Percentiles rank a stretch among this genome's conserved stretches.
Conservation (phyloP, 2,888 invertebrate species). For the Eudemis profundana region DNA sequence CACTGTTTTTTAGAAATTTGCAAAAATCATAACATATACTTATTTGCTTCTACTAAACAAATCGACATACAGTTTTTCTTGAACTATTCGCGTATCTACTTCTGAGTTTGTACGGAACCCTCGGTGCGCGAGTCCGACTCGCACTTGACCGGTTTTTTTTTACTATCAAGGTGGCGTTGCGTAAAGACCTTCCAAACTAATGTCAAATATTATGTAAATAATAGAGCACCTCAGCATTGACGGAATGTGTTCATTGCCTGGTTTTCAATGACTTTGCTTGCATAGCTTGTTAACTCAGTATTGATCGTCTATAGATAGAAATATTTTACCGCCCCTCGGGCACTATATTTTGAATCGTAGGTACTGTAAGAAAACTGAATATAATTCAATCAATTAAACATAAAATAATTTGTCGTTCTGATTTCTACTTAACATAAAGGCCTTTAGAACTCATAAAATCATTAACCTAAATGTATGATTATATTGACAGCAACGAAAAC, state of each 20-base stretch:
- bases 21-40: too few relatives aligned
- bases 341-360: background rate
- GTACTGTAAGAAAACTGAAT: background rate
- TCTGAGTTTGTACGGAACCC: too few relatives aligned
- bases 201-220: slow-evolving; percentile 38
- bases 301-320: background rate
- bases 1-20: too few relatives aligned
- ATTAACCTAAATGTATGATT: too few relatives aligned
- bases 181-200: slow-evolving; percentile 27
- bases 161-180: slow-evolving; percentile 5
- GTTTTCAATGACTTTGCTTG: background rate
- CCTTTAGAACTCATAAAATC: too few relatives aligned
- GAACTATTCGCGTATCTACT: too few relatives aligned
- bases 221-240: slow-evolving; percentile 18
- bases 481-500: background rate
- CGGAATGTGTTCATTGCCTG: slow-evolving; percentile 14
- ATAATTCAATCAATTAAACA: background rate
- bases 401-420: background rate
- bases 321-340: background rate
- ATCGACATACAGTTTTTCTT: too few relatives aligned
- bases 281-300: background rate
- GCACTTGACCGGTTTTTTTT: too few relatives aligned
- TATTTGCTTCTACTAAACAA: too few relatives aligned
- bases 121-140: too few relatives aligned
- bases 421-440: too few relatives aligned